Evolutionary conservation across 1,140 invertebrate genomes (phyloP).

Genomic region (Caenorhabditis brenneri): DNA sequence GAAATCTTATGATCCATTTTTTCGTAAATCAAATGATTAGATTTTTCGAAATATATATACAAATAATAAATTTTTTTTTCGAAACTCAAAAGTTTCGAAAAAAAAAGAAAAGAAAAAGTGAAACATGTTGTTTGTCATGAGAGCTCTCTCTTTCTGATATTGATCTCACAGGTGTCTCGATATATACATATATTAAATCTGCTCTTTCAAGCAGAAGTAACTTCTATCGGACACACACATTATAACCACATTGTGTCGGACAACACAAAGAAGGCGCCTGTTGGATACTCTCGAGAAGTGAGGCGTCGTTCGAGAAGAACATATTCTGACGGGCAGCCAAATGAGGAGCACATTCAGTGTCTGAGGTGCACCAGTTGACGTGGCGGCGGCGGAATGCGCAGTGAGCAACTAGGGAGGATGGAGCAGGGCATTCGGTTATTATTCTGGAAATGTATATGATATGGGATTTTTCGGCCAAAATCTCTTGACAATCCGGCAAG

Average conservation of each 20-base stretch:
- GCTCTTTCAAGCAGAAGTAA: not conserved
- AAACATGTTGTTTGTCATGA: too few relatives aligned
- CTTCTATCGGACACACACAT: conserved; percentile 15
- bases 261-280: not conserved
- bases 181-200: not conserved
- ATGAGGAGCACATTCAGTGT: not conserved
- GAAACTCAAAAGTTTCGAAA: too few relatives aligned
- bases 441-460: not conserved
- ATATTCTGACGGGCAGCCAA: not conserved
- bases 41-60: too few relatives aligned
- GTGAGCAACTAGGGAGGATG: not conserved
- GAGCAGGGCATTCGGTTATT: not conserved
- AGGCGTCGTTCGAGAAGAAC: not conserved
- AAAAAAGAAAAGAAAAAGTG: too few relatives aligned
- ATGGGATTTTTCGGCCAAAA: not conserved
- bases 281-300: not conserved
- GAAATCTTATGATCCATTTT: too few relatives aligned
- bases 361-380: conserved; percentile 5
- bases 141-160: not conserved
- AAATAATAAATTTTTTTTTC: too few relatives aligned
- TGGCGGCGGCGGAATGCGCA: not conserved
- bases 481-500: not conserved
- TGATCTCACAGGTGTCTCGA: not conserved
- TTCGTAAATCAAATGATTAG: too few relatives aligned
- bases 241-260: conserved; percentile 33